Base-by-base conservation (phyloP, 2,113 vertebrate genomes). In the Epinephelus cyanopodus region DNA sequence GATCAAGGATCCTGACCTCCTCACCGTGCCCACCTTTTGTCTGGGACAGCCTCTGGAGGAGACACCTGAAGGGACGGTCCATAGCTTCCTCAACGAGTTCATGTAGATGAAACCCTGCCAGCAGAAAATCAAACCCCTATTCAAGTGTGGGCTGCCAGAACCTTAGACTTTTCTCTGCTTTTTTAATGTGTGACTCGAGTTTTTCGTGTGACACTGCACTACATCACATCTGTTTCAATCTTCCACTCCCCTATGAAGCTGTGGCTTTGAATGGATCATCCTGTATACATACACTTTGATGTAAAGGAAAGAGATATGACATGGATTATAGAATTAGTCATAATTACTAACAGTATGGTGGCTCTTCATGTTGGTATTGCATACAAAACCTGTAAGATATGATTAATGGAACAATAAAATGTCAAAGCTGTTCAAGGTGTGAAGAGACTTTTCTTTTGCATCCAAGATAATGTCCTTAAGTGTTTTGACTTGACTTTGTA, bases 391-490 rank as follows among this genome's bases (percentile, higher is more conserved):
- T 92, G 90, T 89, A 85, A 87, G 42, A 91, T 77, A 81, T 86
- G 57, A 89, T 90, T 90, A 91, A 92, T 87, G 87, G 81, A 91
- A 87, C 66, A 92, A 92, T 91, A 92, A 93, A 91, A 89, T 87
- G 85, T 89, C 76, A 81, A 87, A 87, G 86, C 84, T 93, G 87
- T 82, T 50, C 78, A 78, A 73, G 6, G 65, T 80, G 66, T 82
- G n/a, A 19, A 53, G 61, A 76, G 58, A 58, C 12, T 27, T 60
- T 75, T 58, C 72, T 62, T 75, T 60, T 62, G 37, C 6, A 54
- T 57, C 37, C 2, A 8, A 11, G 1, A 50, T 52, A 19, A 52
- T 64, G 42, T 57, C 29, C 19, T 66, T 27, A 4, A 11, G 19
- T 73, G 66, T 56, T 71, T 65, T 21, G 18, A n/a, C 27, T 33